A percentile compares a stretch with the other conserved stretches of the same genome.
These are phyloP conservation scores for Zygothrica quintamaculata DNA, from an alignment of 2,888 invertebrate species.

Conservation along the genomic window DNA sequence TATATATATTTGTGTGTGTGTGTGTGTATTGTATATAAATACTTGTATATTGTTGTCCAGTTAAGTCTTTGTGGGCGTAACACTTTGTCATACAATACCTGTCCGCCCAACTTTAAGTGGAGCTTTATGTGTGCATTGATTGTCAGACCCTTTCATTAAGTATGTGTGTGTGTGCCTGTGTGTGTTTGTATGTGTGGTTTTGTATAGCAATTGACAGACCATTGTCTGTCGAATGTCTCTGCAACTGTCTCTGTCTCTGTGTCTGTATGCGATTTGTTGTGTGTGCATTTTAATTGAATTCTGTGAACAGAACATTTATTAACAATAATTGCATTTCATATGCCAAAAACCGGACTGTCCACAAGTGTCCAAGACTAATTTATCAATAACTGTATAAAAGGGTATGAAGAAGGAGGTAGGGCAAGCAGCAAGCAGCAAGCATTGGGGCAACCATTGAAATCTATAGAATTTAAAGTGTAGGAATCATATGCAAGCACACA, in stretches of 20 bases:
- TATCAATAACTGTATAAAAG: conserved; percentile 65
- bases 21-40: too few species aligned
- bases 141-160: conserved; percentile 49
- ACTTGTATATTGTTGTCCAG: conserved; percentile 8
- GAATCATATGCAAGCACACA: background rate
- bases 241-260: too few species aligned
- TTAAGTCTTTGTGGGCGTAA: conserved; percentile 44
- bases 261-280: conserved; percentile 16
- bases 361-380: conserved; percentile 77
- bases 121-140: conserved; percentile 51
- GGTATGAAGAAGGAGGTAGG: conserved; percentile 2
- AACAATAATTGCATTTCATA: conserved; percentile 78
- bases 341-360: conserved; percentile 69
- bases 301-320: conserved; percentile 70
- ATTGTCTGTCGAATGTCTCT: conserved; percentile 55
- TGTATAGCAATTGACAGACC: conserved; percentile 64
- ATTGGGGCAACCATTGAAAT: too few species aligned
- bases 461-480: conserved; percentile 8
- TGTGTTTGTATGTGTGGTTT: conserved; percentile 11
- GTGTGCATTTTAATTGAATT: conserved; percentile 70
- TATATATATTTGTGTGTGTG: too few species aligned
- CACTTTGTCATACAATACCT: conserved; percentile 54
- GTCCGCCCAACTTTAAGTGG: conserved; percentile 52
- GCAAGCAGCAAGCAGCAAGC: too few species aligned
- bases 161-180: conserved; percentile 4